Percentiles rank a stretch among this genome's conserved stretches.
phyloP scores from a whole-genome alignment of 2,888 invertebrate species.

The Steinernema hermaphroditum region DNA sequence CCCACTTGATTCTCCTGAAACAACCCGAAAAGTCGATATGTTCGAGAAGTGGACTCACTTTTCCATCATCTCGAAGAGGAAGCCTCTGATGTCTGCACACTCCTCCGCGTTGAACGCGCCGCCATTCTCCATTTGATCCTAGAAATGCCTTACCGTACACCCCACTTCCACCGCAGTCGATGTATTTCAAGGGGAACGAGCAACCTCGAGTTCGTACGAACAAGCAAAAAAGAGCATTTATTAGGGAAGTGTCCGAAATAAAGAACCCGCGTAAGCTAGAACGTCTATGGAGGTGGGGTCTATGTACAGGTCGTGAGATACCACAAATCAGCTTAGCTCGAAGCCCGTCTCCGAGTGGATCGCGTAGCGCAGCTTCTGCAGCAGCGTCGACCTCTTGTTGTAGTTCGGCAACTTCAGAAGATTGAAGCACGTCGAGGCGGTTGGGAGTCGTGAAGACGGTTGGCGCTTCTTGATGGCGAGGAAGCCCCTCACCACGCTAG shows the following conservation, averaged over 20 bases:
- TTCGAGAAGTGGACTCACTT: background rate
- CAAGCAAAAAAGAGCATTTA: background rate
- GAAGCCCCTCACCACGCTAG: conserved; percentile 94
- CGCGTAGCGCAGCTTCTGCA: conserved; percentile 94
- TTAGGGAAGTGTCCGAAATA: background rate
- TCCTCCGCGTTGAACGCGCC: background rate
- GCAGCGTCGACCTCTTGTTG: conserved; percentile 87
- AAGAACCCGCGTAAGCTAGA: conserved; percentile 7
- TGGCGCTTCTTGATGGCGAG: conserved; percentile 94
- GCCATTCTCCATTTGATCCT: no score
- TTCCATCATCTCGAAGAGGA: conserved; percentile 24
- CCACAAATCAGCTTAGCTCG: conserved; percentile 74
- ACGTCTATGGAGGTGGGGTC: conserved; percentile 73
- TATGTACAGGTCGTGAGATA: background rate
- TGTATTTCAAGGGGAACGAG: background rate
- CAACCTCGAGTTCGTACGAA: background rate
- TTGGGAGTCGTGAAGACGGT: conserved; percentile 81
- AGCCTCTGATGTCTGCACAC: conserved; percentile 4
- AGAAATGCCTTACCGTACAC: no score
- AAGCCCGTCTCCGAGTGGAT: conserved; percentile 97
- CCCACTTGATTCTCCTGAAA: conserved; percentile 23
- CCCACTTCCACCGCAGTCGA: no score
- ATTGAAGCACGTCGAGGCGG: conserved; percentile 98
- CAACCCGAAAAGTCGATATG: background rate
- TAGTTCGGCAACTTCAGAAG: conserved; percentile 96